phyloP scores from a whole-genome alignment of 2,113 vertebrate genomes.

The Gymnocephalus cernua region DNA sequence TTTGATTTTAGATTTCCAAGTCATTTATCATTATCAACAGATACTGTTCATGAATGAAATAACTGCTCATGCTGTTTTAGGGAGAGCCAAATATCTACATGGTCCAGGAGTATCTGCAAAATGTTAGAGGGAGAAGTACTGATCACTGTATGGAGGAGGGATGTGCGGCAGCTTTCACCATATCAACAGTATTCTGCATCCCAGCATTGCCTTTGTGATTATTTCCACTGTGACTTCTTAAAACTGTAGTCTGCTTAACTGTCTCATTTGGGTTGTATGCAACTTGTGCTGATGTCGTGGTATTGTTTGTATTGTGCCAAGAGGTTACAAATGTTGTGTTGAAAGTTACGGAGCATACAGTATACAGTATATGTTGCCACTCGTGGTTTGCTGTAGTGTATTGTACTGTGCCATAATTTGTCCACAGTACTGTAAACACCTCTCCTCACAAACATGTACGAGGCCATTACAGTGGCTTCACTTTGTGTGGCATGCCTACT shows the following conservation, averaged over 20 bases:
- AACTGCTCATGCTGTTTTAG: not conserved
- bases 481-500: conserved; percentile 15
- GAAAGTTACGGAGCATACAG: not conserved
- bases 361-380: conserved; percentile 5
- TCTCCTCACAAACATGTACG: not conserved
- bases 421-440: conserved; percentile 7
- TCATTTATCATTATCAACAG: not conserved
- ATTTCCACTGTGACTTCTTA: conserved; percentile 45
- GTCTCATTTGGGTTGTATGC: conserved; percentile 37
- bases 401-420: conserved; percentile 32
- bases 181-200: conserved; percentile 18
- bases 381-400: conserved; percentile 39
- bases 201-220: conserved; percentile 26
- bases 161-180: conserved; percentile 1
- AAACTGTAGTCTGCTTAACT: conserved; percentile 21
- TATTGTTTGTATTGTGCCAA: conserved; percentile 29
- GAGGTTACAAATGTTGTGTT: conserved; percentile 5
- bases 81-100: not conserved
- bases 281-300: conserved; percentile 31
- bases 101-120: not conserved
- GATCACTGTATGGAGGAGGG: not conserved
- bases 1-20: not conserved
- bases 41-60: not conserved
- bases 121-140: not conserved
- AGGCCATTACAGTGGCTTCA: not conserved